phyloP scores from a whole-genome alignment of 1,140 invertebrate genomes.

The Hylyphantes graminicola region DNA sequence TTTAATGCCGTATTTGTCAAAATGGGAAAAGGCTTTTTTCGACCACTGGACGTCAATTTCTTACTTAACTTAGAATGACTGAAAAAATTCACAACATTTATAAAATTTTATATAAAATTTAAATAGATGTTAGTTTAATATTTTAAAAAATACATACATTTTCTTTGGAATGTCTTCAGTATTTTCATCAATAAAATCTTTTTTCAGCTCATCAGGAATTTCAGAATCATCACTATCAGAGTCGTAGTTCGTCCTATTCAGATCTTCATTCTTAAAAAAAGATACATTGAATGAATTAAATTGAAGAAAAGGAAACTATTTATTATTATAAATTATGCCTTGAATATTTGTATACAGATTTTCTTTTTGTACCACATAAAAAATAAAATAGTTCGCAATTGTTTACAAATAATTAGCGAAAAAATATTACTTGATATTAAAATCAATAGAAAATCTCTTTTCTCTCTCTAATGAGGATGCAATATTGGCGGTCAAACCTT shows the following conservation, averaged over 20 bases:
- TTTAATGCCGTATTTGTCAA: slow-evolving; percentile 94
- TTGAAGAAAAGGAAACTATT: not conserved
- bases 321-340: not conserved
- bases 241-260: slow-evolving; percentile 68
- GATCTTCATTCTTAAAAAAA: slow-evolving; percentile 30
- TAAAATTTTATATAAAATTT: not conserved
- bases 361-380: too few species aligned
- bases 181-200: slow-evolving; percentile 77
- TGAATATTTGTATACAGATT: too few species aligned
- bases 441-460: too few species aligned
- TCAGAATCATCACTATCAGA: slow-evolving; percentile 78
- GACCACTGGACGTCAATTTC: slow-evolving; percentile 21
- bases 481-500: too few species aligned
- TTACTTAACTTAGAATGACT: slow-evolving; percentile 53
- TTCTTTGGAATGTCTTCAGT: slow-evolving; percentile 65
- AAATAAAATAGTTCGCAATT: too few species aligned
- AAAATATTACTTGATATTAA: too few species aligned
- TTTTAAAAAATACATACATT: slow-evolving; percentile 35
- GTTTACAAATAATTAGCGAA: too few species aligned
- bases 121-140: not conserved
- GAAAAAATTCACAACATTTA: not conserved
- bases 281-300: not conserved
- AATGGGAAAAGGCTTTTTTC: slow-evolving; percentile 68
- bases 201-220: slow-evolving; percentile 77
- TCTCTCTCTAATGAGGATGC: too few species aligned